Conservation (phyloP, 1,140 invertebrate species). For the Drosophila hydei region DNA sequence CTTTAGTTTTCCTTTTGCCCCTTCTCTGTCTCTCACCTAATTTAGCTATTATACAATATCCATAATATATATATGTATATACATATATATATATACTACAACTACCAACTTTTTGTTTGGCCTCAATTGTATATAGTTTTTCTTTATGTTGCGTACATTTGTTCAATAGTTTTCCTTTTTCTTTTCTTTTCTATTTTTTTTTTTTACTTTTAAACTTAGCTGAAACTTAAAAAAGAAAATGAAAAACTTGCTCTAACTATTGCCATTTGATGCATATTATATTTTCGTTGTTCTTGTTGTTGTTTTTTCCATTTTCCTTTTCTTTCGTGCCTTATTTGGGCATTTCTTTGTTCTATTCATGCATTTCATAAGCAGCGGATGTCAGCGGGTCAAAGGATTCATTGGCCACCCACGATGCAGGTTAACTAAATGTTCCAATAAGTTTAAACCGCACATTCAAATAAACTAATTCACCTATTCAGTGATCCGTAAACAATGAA, state of each 20-base stretch:
- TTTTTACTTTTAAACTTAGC: slow-evolving; percentile 31
- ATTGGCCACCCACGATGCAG: slow-evolving; percentile 90
- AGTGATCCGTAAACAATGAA: background rate
- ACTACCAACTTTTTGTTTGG: background rate
- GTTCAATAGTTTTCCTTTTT: slow-evolving; percentile 1
- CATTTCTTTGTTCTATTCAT: slow-evolving; percentile 68
- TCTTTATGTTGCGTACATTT: slow-evolving; percentile 5
- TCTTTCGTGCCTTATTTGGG: slow-evolving; percentile 51
- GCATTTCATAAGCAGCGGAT: slow-evolving; percentile 87
- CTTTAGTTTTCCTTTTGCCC: background rate
- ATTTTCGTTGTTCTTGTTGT: slow-evolving; percentile 42
- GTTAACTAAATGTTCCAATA: slow-evolving; percentile 82
- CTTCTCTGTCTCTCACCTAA: background rate
- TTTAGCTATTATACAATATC: background rate
- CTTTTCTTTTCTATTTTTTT: slow-evolving; percentile 11
- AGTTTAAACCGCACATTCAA: background rate
- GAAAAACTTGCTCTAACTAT: slow-evolving; percentile 9
- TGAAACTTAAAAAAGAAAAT: slow-evolving; percentile 12
- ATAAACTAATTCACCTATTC: too few species aligned
- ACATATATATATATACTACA: slow-evolving; percentile 7
- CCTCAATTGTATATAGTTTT: slow-evolving; percentile 6
- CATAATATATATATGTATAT: slow-evolving; percentile 11
- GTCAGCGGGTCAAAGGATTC: slow-evolving; percentile 91
- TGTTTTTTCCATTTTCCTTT: slow-evolving; percentile 33
- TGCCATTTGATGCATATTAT: slow-evolving; percentile 33